Percentiles rank a stretch among this genome's conserved stretches.
Evolutionary conservation across 1,140 invertebrate genomes (phyloP).

Genomic region (Anastrepha ludens): DNA sequence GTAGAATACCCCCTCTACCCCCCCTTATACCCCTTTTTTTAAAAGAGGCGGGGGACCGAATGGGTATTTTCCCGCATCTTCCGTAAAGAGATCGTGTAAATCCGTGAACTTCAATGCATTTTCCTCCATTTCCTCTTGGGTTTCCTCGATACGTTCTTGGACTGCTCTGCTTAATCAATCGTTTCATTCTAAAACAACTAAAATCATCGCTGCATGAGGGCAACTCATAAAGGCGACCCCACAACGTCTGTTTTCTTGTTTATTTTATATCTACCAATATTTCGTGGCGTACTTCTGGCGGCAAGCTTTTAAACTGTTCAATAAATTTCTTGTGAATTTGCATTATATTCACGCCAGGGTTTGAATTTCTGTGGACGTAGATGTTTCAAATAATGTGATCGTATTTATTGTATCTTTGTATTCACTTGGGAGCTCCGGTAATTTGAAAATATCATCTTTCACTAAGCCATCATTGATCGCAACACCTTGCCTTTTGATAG

Average conservation of each 20-base stretch:
- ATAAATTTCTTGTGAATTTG: conserved; percentile 85
- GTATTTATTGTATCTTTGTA: conserved; percentile 55
- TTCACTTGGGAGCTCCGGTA: conserved; percentile 79
- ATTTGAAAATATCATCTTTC: conserved; percentile 82
- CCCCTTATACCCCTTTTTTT: too few relatives aligned
- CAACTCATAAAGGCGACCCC: conserved; percentile 88
- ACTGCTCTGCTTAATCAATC: conserved; percentile 91
- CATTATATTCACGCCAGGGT: conserved; percentile 73
- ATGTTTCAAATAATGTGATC: conserved; percentile 2
- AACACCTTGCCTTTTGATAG: conserved; percentile 59
- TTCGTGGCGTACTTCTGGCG: conserved; percentile 92
- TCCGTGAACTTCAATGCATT: conserved; percentile 86
- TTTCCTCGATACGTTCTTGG: conserved; percentile 87
- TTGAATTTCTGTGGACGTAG: conserved; percentile 67
- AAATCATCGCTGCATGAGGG: conserved; percentile 84
- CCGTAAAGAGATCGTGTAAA: conserved; percentile 85
- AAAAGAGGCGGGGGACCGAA: too few relatives aligned
- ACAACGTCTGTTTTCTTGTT: conserved; percentile 91
- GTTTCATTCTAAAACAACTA: conserved; percentile 87
- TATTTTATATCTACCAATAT: conserved; percentile 94
- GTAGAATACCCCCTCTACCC: too few relatives aligned
- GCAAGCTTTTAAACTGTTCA: conserved; percentile 86
- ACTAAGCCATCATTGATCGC: conserved; percentile 61
- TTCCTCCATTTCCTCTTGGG: conserved; percentile 91
- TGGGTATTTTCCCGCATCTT: too few relatives aligned